Conservation (phyloP, 2,888 invertebrate species). For the Sthenelais limicola region DNA sequence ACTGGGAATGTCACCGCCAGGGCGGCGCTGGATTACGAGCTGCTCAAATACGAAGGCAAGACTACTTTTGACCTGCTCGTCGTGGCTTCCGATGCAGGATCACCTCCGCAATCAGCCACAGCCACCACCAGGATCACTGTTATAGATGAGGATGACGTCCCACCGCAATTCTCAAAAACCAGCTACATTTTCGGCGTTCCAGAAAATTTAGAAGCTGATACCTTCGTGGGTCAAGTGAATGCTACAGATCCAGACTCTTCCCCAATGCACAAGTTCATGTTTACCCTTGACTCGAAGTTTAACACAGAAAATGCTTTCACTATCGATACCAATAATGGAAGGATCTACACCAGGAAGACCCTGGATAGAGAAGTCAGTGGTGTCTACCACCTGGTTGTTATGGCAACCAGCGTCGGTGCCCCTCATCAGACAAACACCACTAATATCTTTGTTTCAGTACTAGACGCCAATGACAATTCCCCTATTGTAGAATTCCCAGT, state of each 20-base stretch:
- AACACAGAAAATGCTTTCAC: constrained; percentile 26
- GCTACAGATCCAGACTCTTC: constrained; percentile 39
- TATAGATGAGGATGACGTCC: constrained; percentile 51
- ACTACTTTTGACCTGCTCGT: constrained; percentile 44
- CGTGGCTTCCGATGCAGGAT: constrained; percentile 46
- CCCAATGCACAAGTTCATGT: constrained; percentile 32
- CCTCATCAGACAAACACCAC: constrained; percentile 20
- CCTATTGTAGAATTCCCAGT: constrained; percentile 36
- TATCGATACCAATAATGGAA: constrained; percentile 23
- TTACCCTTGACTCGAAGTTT: constrained; percentile 17
- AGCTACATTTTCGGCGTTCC: constrained; percentile 27
- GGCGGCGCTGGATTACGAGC: constrained; percentile 45
- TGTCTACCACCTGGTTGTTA: constrained; percentile 30
- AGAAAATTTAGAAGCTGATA: constrained; percentile 3
- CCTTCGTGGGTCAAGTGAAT: constrained; percentile 29
- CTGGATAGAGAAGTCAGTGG: constrained; percentile 34
- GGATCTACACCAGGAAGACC: constrained; percentile 30
- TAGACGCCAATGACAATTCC: constrained; percentile 36
- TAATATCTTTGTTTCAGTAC: constrained; percentile 38
- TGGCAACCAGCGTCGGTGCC: constrained; percentile 33
- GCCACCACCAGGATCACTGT: constrained; percentile 44
- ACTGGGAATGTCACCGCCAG: constrained; percentile 42
- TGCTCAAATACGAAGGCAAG: constrained; percentile 19
- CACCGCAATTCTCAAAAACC: constrained; percentile 46
- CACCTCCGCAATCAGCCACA: constrained; percentile 42